Conservation (phyloP, 2,888 invertebrate genomes). For the Pseudococcus viburni region DNA sequence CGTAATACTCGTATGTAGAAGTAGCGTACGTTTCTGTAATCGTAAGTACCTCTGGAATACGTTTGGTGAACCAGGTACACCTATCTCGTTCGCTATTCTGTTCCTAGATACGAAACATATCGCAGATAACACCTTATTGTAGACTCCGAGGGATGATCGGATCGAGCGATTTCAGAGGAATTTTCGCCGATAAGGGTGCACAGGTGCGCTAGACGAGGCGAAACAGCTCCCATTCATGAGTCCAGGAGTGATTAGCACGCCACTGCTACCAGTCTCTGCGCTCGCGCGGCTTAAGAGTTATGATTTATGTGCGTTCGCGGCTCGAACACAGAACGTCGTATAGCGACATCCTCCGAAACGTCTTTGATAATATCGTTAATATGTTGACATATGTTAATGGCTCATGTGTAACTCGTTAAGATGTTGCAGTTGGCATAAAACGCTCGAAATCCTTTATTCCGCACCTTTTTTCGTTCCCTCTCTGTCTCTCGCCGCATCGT, state of each 20-base stretch:
- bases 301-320: constrained; percentile 46
- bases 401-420: constrained; percentile 59
- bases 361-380: constrained; percentile 62
- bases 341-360: constrained; percentile 30
- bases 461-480: constrained; percentile 1
- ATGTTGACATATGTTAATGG: constrained; percentile 64
- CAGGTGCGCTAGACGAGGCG: neutral
- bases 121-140: neutral
- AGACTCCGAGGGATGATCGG: neutral
- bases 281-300: constrained; percentile 51
- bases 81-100: neutral
- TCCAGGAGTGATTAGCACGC: neutral
- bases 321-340: constrained; percentile 13
- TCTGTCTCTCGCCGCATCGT: neutral
- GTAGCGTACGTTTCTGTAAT: neutral
- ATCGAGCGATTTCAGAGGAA: neutral
- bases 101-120: neutral
- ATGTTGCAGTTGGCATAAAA: constrained; percentile 36
- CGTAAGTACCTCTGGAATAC: neutral
- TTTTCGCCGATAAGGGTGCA: constrained; percentile 3
- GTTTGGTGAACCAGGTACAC: neutral
- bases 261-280: constrained; percentile 17
- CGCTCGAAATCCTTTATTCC: constrained; percentile 52
- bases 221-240: neutral
- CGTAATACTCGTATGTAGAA: constrained; percentile 1